phyloP scores from a whole-genome alignment of 2,797 vertebrate species.

The Halcyon badia region DNA sequence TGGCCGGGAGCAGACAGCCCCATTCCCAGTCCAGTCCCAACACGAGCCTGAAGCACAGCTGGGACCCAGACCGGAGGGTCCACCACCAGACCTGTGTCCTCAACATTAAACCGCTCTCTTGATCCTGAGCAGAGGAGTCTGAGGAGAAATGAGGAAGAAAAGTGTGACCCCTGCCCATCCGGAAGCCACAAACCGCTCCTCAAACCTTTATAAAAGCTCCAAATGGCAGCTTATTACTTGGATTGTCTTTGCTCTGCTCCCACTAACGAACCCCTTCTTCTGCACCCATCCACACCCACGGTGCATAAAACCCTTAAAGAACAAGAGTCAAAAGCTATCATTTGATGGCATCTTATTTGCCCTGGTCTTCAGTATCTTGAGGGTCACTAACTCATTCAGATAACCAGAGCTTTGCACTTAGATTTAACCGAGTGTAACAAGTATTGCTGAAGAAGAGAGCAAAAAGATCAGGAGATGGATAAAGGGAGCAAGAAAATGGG shows the following conservation, averaged over 20 bases:
- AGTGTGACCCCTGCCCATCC: background rate
- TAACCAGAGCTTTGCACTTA: background rate
- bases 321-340: background rate
- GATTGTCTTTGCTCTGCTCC: background rate
- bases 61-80: background rate
- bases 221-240: background rate
- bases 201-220: background rate
- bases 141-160: background rate
- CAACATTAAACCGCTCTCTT: background rate
- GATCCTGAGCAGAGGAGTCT: background rate
- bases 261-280: background rate
- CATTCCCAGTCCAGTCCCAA: background rate
- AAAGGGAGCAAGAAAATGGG: background rate
- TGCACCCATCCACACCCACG: background rate
- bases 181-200: background rate
- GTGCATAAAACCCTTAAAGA: background rate
- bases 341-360: background rate
- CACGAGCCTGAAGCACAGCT: background rate
- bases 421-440: background rate
- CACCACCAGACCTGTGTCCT: rapidly evolving
- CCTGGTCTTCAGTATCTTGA: background rate
- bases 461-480: background rate
- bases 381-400: background rate
- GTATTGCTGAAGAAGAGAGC: background rate
- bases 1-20: rapidly evolving